Base-by-base conservation (phyloP, 37 sponge, comb jelly and placozoan species). In the Beroe ovata region DNA sequence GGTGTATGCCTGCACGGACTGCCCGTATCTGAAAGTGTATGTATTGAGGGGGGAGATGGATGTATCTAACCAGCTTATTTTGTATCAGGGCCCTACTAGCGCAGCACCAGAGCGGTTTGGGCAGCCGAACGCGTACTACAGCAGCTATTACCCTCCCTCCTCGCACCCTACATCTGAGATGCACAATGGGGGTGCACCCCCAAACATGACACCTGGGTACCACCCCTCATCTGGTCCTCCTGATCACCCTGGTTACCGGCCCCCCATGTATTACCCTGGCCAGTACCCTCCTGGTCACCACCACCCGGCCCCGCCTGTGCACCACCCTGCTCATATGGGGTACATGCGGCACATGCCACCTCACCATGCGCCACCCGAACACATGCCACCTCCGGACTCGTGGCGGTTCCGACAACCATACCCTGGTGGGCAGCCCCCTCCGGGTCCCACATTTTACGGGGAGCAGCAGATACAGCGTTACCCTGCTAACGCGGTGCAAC, bases 401-500 rank as follows among this genome's bases (percentile, higher is more conserved):
- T 77, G 84, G 84, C 26, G 84, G 47, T 77, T 26, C 84, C 39
- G 84, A 42, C 84, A 39, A 29, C 84, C 84, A 18, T 77, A 40
- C 84, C 84, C 84, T 4, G 69, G 69, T 18, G 30, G 30, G 36
- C 69, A 29, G 36, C 69, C 69, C 33, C 69, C 69, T 26, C 84
- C 84, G 1, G 84, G 84, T 0, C 84, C 84, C 47, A 77, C 84
- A 14, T 36, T 42, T 3, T 77, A 77, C 54, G 84, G 84, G 54
- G 84, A 77, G 38, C 84, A 77, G 84, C 35, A 33, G 47, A 77
- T 77, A 39, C 84, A 77, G 26, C 21, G 84, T 6, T 77, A 77
- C 54, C 84, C 84, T 37, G 84, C 84, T 25, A 77, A 77, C 54
- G 84, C 84, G 41, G 84, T 77, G 38, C 84, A 77, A 20, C 84